These are phyloP conservation scores for Melinaea marsaeus DNA, from an alignment of 2,888 invertebrate genomes.

Conservation along the genomic window DNA sequence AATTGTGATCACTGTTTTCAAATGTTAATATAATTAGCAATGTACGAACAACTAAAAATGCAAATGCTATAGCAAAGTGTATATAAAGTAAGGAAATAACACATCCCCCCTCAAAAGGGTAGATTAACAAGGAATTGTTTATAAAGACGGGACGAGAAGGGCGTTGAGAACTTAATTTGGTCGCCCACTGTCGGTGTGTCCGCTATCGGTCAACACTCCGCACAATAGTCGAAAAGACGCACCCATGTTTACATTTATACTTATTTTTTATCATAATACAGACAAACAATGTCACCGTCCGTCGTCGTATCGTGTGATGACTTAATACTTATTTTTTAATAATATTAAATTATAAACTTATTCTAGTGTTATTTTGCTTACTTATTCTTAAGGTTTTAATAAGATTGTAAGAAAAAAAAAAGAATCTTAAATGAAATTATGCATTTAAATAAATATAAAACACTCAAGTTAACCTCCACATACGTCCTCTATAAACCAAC, in stretches of 20 bases:
- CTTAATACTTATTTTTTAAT: conserved; percentile 15
- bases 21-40: too few relatives aligned
- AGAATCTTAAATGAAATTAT: too few relatives aligned
- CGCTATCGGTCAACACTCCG: conserved; percentile 41
- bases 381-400: neutral
- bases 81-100: too few relatives aligned
- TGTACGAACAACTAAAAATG: too few relatives aligned
- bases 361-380: neutral
- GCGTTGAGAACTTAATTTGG: conserved; percentile 29
- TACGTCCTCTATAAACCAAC: conserved; percentile 50
- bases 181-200: conserved; percentile 17
- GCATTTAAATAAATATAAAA: too few relatives aligned
- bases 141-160: conserved; percentile 15
- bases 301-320: conserved; percentile 24
- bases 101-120: too few relatives aligned
- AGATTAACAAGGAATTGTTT: conserved; percentile 8
- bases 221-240: conserved; percentile 41
- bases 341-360: neutral
- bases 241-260: conserved; percentile 38
- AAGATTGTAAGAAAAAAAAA: too few relatives aligned
- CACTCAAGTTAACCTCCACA: neutral
- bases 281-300: conserved; percentile 33
- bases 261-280: conserved; percentile 40
- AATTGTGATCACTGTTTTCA: too few relatives aligned
- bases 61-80: too few relatives aligned